These are phyloP conservation scores for Philopedon plagiatum DNA, from an alignment of 2,888 invertebrate species.

Conservation along the genomic window DNA sequence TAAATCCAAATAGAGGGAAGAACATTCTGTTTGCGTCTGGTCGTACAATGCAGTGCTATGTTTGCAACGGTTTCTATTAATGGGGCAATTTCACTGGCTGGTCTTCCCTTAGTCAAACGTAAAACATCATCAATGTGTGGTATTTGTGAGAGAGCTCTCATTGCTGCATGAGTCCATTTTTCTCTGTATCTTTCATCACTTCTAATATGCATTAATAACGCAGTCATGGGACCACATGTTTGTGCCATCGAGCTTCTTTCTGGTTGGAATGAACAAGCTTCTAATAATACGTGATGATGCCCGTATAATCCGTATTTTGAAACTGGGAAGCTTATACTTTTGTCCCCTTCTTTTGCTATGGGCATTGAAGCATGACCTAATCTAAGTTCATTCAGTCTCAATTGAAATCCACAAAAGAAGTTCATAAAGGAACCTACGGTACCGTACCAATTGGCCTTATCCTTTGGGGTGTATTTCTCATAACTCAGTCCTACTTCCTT, in stretches of 20 bases:
- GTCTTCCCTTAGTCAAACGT: not conserved
- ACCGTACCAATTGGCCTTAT: constrained; percentile 13
- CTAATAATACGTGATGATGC: constrained; percentile 49
- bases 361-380: constrained; percentile 11
- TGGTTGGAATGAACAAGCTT: constrained; percentile 51
- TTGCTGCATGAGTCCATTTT: constrained; percentile 54
- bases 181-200: constrained; percentile 39
- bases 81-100: not conserved
- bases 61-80: not conserved
- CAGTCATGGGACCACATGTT: constrained; percentile 52
- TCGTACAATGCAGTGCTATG: not conserved
- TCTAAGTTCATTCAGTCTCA: constrained; percentile 13
- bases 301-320: constrained; percentile 49
- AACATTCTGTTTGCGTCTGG: not conserved
- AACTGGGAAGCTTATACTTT: constrained; percentile 4
- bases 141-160: constrained; percentile 50
- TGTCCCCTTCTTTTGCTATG: not conserved
- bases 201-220: constrained; percentile 47
- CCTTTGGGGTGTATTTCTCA: too few species aligned
- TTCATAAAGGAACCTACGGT: constrained; percentile 5
- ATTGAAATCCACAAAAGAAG: not conserved
- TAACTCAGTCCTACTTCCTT: too few species aligned
- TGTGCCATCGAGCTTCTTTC: constrained; percentile 55
- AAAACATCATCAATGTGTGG: constrained; percentile 8
- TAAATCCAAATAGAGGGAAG: not conserved